phyloP scores from a whole-genome alignment of 2,113 vertebrate genomes.

The Mungos mungo region DNA sequence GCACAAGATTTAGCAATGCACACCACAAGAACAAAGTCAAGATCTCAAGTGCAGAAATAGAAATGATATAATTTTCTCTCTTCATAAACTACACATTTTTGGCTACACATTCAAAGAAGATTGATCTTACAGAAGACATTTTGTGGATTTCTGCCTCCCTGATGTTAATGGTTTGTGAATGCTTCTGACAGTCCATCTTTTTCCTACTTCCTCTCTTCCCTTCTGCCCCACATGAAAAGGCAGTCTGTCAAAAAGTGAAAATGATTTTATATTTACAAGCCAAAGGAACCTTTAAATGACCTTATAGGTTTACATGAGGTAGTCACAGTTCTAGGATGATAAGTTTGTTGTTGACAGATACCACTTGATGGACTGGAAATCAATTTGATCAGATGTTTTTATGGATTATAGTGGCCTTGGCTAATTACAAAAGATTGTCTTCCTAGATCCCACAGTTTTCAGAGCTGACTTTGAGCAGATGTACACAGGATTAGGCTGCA shows the following conservation, averaged over 20 bases:
- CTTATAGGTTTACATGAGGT: slow-evolving; percentile 75
- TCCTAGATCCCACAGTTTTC: slow-evolving; percentile 84
- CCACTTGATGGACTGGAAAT: slow-evolving; percentile 87
- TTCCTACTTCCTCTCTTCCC: background rate
- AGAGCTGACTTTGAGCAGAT: slow-evolving; percentile 83
- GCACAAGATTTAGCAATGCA: fast-evolving
- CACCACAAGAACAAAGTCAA: background rate
- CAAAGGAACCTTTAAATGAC: slow-evolving; percentile 82
- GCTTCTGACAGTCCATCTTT: background rate
- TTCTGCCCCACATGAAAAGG: background rate
- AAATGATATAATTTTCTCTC: background rate
- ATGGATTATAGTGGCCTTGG: slow-evolving; percentile 86
- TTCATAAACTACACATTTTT: background rate
- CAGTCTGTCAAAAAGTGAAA: slow-evolving; percentile 54
- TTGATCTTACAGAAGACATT: background rate
- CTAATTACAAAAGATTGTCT: slow-evolving; percentile 89
- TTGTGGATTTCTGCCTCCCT: background rate
- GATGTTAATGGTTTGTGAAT: background rate
- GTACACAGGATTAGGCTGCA: slow-evolving; percentile 84
- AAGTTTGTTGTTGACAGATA: slow-evolving; percentile 83
- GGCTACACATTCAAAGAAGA: background rate
- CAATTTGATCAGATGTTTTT: slow-evolving; percentile 88
- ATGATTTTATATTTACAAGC: slow-evolving; percentile 73
- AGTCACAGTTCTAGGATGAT: slow-evolving; percentile 78
- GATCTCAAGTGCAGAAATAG: background rate